Percentiles rank a stretch among this genome's conserved stretches.
Evolutionary conservation across 2,888 invertebrate species (phyloP).

Genomic region (Phanerotoma sp.): DNA sequence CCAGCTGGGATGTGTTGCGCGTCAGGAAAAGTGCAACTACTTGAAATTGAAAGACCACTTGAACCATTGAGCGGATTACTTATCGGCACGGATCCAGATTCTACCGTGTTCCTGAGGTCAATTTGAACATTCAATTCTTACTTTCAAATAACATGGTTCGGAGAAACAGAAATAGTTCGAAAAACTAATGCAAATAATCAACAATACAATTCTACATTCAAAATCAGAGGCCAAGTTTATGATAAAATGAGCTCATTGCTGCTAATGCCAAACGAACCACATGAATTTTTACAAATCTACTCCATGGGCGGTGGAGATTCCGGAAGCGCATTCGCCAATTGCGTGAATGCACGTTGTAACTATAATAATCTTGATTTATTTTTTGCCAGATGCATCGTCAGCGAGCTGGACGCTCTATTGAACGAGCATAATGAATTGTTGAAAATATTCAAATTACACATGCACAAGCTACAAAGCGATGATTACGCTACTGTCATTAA

Average conservation of each 20-base stretch:
- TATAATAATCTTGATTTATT: background rate
- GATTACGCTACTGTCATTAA: constrained; percentile 40
- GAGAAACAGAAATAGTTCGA: constrained; percentile 13
- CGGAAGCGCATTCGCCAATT: too few relatives aligned
- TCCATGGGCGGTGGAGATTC: constrained; percentile 38
- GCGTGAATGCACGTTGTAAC: too few relatives aligned
- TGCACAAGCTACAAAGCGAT: constrained; percentile 35
- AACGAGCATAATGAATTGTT: constrained; percentile 42
- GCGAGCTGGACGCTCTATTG: background rate
- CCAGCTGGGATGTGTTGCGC: too few relatives aligned
- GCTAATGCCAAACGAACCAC: constrained; percentile 8
- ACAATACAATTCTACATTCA: constrained; percentile 4
- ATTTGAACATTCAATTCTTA: constrained; percentile 41
- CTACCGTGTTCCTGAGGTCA: constrained; percentile 37
- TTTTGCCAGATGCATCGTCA: background rate
- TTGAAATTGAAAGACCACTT: constrained; percentile 33
- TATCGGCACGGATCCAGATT: too few relatives aligned
- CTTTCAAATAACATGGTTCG: too few relatives aligned
- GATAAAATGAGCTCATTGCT: constrained; percentile 11
- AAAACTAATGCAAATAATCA: background rate
- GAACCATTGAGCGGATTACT: constrained; percentile 35
- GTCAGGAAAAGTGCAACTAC: constrained; percentile 33
- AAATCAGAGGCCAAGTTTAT: constrained; percentile 15
- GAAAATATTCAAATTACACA: constrained; percentile 43
- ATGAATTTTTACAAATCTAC: constrained; percentile 29